Evolutionary conservation across 2,113 vertebrate genomes (phyloP), one percentile per base, ranked within the genome.

Genomic region (Archocentrus centrarchus): DNA sequence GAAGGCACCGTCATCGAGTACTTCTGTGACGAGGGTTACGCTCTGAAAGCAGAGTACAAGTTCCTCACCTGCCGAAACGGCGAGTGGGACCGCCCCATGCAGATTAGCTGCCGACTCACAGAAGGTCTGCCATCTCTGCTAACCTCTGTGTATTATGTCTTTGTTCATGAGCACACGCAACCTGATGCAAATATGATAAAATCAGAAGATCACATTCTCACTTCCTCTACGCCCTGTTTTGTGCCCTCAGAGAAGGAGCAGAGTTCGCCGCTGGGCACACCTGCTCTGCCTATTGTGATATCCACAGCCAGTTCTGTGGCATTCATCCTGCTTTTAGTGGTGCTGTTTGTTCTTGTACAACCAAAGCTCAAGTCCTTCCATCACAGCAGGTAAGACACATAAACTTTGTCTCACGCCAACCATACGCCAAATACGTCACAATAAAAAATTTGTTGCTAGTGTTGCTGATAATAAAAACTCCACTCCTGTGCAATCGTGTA

Each of bases 361-460:
- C 99, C 98, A 60, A 99, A 98, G 93, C 96, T 99, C 91, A 99
- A 99, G 96, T 99, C 98, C 0, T 98, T 99, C 93, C 98, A 99
- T 91, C 98, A 99, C 17, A 98, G 94, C 97, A 97, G 98, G 98
- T 98, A 64, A 95, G 96, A 44, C 55, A 11, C 30, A 27, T 55
- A 75, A 75, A 68, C n/a, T 11, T 8, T 37, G 44, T 58, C 50
- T 73, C 20, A 64, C 9, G 20, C 11, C 5, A 39, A 5, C 50
- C 18, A 68, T 14, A 30, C 2, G 6, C 15, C 15, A 73, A 35
- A 73, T 73, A 55, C 27, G 32, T 55, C 3, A n/a, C 2, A 1
- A 55, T 73, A 55, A 73, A 55, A 73, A 73, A 3, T 8, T 20
- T 2, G 66, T 47, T 47, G 39, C 14, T 27, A 11, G 17, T 73